A percentile compares a stretch with the other conserved stretches of the same genome.
These are phyloP conservation scores for Lasius fuliginosus DNA, from an alignment of 2,888 invertebrate genomes.

Conservation along the genomic window DNA sequence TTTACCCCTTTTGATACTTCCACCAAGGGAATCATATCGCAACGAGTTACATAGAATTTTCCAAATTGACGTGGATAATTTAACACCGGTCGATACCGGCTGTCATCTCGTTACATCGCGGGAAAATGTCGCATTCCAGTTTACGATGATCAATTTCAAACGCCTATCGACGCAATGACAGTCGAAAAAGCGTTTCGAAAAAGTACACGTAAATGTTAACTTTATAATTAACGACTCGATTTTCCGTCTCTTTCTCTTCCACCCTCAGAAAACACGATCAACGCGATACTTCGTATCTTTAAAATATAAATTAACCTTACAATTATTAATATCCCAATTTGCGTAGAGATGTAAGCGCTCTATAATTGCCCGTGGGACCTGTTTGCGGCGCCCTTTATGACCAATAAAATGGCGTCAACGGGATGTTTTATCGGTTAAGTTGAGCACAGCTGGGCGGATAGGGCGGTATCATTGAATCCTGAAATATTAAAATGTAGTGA, in stretches of 20 bases:
- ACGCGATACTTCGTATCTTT: background rate
- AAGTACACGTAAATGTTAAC: slow-evolving; percentile 22
- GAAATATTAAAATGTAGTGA: slow-evolving; percentile 80
- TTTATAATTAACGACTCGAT: slow-evolving; percentile 12
- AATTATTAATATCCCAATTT: slow-evolving; percentile 42
- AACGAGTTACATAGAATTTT: slow-evolving; percentile 51
- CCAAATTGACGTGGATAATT: slow-evolving; percentile 58
- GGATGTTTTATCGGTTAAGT: slow-evolving; percentile 65
- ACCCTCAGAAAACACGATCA: background rate
- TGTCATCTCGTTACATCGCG: slow-evolving; percentile 50
- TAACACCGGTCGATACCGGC: slow-evolving; percentile 35
- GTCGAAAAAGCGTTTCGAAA: slow-evolving; percentile 21
- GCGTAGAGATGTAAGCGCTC: background rate
- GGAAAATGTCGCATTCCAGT: slow-evolving; percentile 32
- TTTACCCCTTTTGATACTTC: slow-evolving; percentile 51
- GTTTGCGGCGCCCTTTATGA: slow-evolving; percentile 32
- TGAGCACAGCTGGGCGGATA: slow-evolving; percentile 68
- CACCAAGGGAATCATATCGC: slow-evolving; percentile 52
- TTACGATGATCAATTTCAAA: slow-evolving; percentile 42
- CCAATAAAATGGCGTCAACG: slow-evolving; percentile 47
- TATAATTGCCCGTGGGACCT: slow-evolving; percentile 32
- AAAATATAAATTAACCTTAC: slow-evolving; percentile 36
- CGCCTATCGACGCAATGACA: slow-evolving; percentile 6
- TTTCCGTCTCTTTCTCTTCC: background rate
- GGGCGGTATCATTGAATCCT: slow-evolving; percentile 76